Base-by-base conservation (phyloP, 1,140 invertebrate genomes). In the Probaryconus sp. region DNA sequence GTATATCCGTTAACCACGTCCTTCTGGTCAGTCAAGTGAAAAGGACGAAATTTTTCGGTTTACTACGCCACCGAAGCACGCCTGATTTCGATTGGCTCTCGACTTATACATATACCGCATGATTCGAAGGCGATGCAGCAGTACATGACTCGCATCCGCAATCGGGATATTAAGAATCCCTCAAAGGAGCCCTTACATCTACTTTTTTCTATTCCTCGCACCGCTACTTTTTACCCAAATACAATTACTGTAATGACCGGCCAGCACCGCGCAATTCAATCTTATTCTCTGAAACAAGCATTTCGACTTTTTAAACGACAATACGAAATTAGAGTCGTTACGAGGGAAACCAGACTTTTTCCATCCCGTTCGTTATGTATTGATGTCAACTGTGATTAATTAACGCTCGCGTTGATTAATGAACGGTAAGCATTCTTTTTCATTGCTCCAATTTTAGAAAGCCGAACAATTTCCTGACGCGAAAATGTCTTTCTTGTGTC, bases 121-220 rank as follows among this genome's bases (percentile, higher is more conserved):
- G 63, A 74, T 74, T 64, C 50, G 53, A 45, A 65, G 58, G 38
- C 53, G 55, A 68, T 68, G 64, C 64, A 50, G 50, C 56, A 48
- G 50, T 68, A 63, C 56, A 68, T 51, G 71, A 74, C 48, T 58
- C 63, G 71, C 56, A 74, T 74, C 58, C 48, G 53, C 63, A 63
- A 74, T 74, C 56, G 24, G 33, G 60, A 72, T 65, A 72, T 72
- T 72, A 72, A 51, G 53, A 53, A 61, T 28, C 50, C 68, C 56
- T 63, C 68, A 63, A 65, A 73, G 60, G 61, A 65, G 35, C 21
- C 55, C 51, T 56, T 42, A 4, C 40, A 9, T 38, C 31, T 43
- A 31, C 47, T 55, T 61, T n/a, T 48, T 61, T 65, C 51, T 42
- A 21, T 56, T n/a, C 11, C 10, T 9, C 38, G 31, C 48, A 18